Base-by-base conservation (phyloP, 2,113 vertebrate genomes). In the Pseudolaguvia tuberculata region DNA sequence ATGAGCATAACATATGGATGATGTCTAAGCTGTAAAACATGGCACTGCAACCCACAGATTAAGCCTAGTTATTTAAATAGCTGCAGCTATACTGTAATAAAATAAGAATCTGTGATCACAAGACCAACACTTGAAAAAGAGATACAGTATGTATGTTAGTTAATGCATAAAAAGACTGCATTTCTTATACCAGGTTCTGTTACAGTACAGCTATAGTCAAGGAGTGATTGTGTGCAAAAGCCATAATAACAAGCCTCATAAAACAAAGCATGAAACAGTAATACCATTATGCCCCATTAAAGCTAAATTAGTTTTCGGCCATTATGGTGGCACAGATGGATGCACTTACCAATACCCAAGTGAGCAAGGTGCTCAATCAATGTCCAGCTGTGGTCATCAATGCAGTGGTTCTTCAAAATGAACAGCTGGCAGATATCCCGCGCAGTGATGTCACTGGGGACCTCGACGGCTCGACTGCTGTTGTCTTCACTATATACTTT, bases 401-500 rank as follows among this genome's bases (percentile, higher is more conserved):
- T 82, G 82, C 93, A 97, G 80, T 94, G 93, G 83, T 94, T 96
- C 92, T 95, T 98, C 89, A 96, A 39, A 84, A 97, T 91, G 79
- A 98, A 91, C 65, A 98, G 86, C 83, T 98, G 95, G 83, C 96
- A 99, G 52, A 99, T 86, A 86, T 97, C 96, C 69, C 92, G 88
- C 73, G 96, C 93, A 51, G 92, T 96, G 83, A 94, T 90, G 83
- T 98, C 96, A 87, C 88, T 92, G 58, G 95, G 94, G 25, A 98
- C 94, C 86, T 98, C 97, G 77, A 99, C 87, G 42, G 95, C 90
- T 86, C 93, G 91, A 89, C 94, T 96, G 74, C 88, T 95, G 79
- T 95, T 94, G 88, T 98, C 96, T 88, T 98, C 97, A 81, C 88
- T 95, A 83, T 94, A 97, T 52, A 98, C 91, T 92, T 96, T 98